These are phyloP conservation scores for Dicerorhinus sumatrensis DNA, from an alignment of 2,113 vertebrate genomes.

Conservation along the genomic window DNA sequence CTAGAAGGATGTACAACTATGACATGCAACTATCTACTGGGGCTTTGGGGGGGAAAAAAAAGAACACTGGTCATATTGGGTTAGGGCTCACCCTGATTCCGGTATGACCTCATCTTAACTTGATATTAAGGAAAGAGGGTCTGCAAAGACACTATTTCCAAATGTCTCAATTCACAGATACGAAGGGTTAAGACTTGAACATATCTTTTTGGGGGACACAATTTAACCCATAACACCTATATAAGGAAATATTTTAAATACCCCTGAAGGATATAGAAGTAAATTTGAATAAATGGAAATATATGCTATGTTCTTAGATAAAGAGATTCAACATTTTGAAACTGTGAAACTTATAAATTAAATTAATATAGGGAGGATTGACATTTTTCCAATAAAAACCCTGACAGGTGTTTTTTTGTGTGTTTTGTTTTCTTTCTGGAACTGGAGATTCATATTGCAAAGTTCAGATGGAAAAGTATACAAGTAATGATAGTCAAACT, in stretches of 20 bases:
- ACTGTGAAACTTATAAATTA: background rate
- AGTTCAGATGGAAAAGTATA: background rate
- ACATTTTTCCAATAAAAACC: background rate
- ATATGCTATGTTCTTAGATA: background rate
- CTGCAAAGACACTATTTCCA: background rate
- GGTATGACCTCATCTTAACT: background rate
- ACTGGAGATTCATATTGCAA: background rate
- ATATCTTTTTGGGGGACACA: background rate
- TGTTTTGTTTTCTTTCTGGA: background rate
- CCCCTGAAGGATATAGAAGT: background rate
- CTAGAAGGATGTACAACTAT: too few species aligned
- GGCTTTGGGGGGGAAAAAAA: too few species aligned
- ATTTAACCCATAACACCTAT: background rate
- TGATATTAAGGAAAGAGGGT: background rate
- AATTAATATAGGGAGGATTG: background rate
- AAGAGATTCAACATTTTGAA: background rate
- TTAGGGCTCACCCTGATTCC: background rate
- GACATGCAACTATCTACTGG: too few species aligned
- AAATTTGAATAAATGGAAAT: background rate
- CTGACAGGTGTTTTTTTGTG: background rate
- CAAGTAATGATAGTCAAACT: background rate
- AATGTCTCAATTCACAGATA: background rate
- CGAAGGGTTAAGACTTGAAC: background rate
- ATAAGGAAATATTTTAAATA: background rate
- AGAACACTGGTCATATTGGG: background rate